Conservation (phyloP, 2,888 invertebrate genomes). For the Ophion slaviceki region DNA sequence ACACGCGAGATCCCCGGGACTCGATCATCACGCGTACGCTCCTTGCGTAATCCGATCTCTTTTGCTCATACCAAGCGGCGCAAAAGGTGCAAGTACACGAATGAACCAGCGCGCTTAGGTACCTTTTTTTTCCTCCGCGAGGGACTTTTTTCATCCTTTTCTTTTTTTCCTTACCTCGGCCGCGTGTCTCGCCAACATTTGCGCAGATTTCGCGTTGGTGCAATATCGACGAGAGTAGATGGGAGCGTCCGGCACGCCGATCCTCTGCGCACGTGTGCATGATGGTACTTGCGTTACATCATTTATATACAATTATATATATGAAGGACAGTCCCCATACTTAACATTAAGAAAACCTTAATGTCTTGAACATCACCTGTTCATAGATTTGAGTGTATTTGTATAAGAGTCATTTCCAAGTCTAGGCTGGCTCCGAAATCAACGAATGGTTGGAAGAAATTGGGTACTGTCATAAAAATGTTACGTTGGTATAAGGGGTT, state of each 20-base stretch:
- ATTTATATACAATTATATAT: neutral
- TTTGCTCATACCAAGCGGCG: constrained; percentile 51
- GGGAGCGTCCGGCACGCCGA: constrained; percentile 60
- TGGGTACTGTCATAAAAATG: neutral
- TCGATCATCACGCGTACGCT: constrained; percentile 64
- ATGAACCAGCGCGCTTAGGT: constrained; percentile 67
- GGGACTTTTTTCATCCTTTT: constrained; percentile 29
- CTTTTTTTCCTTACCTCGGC: neutral
- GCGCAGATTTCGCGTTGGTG: constrained; percentile 51
- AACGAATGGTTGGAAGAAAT: neutral
- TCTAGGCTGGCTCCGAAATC: neutral
- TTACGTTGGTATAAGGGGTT: neutral
- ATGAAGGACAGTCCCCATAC: neutral
- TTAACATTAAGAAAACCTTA: neutral
- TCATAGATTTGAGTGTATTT: neutral
- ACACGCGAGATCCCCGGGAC: constrained; percentile 49
- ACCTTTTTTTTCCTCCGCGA: constrained; percentile 57
- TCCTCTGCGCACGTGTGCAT: constrained; percentile 42
- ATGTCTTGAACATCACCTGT: neutral
- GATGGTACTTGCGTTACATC: constrained; percentile 30
- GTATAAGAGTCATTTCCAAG: neutral
- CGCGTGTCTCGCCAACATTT: neutral
- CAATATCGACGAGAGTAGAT: constrained; percentile 47
- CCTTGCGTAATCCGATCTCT: constrained; percentile 69
- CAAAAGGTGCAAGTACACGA: constrained; percentile 70